Conservation (phyloP, 1,140 invertebrate species). For the Anadara kagoshimensis region DNA sequence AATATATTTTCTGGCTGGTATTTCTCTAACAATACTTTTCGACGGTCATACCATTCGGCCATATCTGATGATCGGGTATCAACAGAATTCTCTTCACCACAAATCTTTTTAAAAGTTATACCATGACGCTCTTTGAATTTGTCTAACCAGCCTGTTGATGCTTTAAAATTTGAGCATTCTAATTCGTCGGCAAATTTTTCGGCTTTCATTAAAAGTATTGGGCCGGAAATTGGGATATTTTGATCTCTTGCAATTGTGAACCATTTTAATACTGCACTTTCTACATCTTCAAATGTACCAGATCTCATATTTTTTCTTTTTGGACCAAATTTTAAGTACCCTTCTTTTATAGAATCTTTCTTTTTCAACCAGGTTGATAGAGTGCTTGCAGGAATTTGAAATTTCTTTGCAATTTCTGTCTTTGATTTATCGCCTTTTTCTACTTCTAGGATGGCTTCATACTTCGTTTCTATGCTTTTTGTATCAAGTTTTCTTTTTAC, state of each 20-base stretch:
- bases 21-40: background rate
- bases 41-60: conserved; percentile 2
- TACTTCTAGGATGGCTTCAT: conserved; percentile 23
- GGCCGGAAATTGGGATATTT: conserved; percentile 18
- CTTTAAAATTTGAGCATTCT: conserved; percentile 19
- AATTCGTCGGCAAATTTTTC: conserved; percentile 21
- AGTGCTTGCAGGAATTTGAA: conserved; percentile 18
- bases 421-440: conserved; percentile 18
- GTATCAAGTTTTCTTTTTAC: conserved; percentile 5
- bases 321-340: conserved; percentile 19
- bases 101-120: conserved; percentile 19
- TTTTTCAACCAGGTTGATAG: conserved; percentile 22
- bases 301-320: conserved; percentile 15
- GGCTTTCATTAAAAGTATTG: conserved; percentile 8
- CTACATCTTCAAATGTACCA: conserved; percentile 15
- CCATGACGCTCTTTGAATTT: conserved; percentile 17
- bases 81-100: conserved; percentile 15
- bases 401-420: conserved; percentile 17
- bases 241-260: conserved; percentile 5
- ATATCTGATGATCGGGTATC: background rate
- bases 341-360: too few relatives aligned
- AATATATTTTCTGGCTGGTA: conserved; percentile 26
- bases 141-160: conserved; percentile 17
- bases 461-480: conserved; percentile 8
- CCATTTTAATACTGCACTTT: conserved; percentile 19